These are phyloP conservation scores for Globicephala melas DNA, from an alignment of 2,113 vertebrate species.

Conservation along the genomic window DNA sequence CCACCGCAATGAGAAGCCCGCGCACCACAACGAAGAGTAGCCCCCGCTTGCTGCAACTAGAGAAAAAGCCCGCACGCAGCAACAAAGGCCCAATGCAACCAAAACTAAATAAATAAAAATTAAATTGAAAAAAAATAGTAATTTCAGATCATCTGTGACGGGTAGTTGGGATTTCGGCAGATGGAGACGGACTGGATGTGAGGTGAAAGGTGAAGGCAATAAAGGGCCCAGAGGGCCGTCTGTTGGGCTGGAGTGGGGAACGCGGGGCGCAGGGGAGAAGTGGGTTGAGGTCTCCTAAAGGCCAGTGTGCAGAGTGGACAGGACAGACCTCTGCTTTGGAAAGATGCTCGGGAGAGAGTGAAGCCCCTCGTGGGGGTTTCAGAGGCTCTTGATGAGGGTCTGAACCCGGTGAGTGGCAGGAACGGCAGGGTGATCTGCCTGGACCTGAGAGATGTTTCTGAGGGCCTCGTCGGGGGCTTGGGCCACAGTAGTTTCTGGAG, in stretches of 20 bases:
- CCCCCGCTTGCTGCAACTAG: too few relatives aligned
- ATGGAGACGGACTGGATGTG: not conserved
- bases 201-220: not conserved
- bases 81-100: too few relatives aligned
- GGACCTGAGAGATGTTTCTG: not conserved
- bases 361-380: not conserved
- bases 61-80: rapidly evolving
- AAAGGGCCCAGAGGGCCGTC: not conserved
- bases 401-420: not conserved
- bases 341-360: not conserved
- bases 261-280: rapidly evolving
- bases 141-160: not conserved
- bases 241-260: not conserved
- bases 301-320: not conserved
- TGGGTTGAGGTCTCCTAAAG: too few relatives aligned
- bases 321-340: not conserved
- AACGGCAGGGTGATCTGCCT: not conserved
- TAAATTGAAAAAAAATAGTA: too few relatives aligned
- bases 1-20: too few relatives aligned
- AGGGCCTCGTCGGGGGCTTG: not conserved
- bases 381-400: not conserved
- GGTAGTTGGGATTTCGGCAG: not conserved
- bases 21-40: too few relatives aligned
- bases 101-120: too few relatives aligned
- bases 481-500: not conserved